Evolutionary conservation across 2,113 vertebrate genomes (phyloP).

Genomic region (Corvus hawaiiensis): DNA sequence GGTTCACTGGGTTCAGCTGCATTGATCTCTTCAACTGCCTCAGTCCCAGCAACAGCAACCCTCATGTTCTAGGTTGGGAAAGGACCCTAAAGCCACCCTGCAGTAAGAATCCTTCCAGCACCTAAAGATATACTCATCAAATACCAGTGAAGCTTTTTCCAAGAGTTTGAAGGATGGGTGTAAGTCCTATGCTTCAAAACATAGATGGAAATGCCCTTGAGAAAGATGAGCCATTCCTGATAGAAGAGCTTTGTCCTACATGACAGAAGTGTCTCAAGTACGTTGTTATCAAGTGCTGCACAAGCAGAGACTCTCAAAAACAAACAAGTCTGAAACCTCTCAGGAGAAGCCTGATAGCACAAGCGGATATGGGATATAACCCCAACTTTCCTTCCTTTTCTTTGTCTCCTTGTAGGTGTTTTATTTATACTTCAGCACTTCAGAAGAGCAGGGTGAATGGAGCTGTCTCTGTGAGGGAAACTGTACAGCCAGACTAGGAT

Average conservation of each 20-base stretch:
- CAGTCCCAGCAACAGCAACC: background rate
- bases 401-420: background rate
- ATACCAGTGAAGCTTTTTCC: background rate
- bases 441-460: background rate
- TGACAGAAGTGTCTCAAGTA: background rate
- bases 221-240: background rate
- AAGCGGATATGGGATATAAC: background rate
- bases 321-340: background rate
- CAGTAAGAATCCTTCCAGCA: background rate
- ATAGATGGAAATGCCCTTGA: background rate
- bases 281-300: background rate
- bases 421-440: background rate
- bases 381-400: background rate
- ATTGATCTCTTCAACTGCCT: background rate
- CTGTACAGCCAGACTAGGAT: background rate
- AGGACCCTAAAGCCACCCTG: background rate
- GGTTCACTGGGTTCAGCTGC: background rate
- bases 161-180: background rate
- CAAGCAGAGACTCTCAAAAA: background rate
- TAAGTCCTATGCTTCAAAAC: background rate
- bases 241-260: background rate
- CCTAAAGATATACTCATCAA: background rate
- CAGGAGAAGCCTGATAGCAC: background rate
- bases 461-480: background rate
- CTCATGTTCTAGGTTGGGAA: background rate